These are phyloP conservation scores for Lithosia quadra DNA, from an alignment of 2,888 invertebrate genomes.

Conservation along the genomic window DNA sequence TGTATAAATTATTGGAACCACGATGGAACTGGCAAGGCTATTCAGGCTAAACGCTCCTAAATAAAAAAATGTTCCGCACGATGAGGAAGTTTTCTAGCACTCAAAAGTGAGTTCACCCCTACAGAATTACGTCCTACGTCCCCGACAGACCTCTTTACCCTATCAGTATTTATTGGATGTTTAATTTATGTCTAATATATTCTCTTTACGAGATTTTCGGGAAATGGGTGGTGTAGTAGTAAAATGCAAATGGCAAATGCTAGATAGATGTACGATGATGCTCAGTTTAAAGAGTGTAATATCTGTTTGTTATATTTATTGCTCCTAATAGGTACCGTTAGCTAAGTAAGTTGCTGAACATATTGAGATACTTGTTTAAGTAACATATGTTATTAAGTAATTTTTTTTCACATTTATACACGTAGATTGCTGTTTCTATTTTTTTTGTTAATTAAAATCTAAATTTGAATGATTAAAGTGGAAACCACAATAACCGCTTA, in stretches of 20 bases:
- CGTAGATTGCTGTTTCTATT: no score
- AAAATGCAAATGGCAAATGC: not conserved
- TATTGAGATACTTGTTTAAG: no score
- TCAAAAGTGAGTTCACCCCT: not conserved
- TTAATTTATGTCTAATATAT: slow-evolving; percentile 1
- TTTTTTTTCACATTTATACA: no score
- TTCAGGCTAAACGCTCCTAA: not conserved
- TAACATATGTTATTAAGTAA: no score
- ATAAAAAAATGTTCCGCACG: not conserved
- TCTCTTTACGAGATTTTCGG: not conserved
- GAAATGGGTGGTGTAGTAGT: not conserved
- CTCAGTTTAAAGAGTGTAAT: no score
- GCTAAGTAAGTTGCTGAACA: no score
- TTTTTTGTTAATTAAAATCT: no score
- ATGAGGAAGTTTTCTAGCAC: not conserved
- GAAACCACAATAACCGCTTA: not conserved
- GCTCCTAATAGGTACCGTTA: no score
- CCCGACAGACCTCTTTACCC: not conserved
- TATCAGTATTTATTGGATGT: slow-evolving; percentile 4
- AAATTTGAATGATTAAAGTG: no score
- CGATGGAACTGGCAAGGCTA: not conserved
- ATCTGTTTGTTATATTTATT: no score
- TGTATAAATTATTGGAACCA: not conserved
- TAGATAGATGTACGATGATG: not conserved
- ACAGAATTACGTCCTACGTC: not conserved